Evolutionary conservation across 2,797 vertebrate genomes (phyloP).

Genomic region (Lepus townsendii): DNA sequence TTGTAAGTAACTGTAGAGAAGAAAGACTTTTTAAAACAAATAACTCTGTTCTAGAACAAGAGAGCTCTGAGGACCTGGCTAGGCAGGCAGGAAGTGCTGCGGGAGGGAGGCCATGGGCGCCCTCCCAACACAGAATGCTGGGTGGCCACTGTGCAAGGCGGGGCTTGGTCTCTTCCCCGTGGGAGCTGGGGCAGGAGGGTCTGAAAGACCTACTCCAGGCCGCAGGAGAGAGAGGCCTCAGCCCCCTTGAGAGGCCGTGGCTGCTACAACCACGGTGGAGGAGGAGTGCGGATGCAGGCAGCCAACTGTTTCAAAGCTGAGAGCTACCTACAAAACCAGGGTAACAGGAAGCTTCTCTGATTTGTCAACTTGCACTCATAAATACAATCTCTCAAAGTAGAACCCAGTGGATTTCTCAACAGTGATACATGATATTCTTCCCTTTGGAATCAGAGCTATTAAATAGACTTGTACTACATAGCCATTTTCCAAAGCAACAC

Average conservation of each 20-base stretch:
- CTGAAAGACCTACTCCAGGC: background rate
- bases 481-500: conserved; percentile 84
- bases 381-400: conserved; percentile 72
- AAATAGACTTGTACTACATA: conserved; percentile 79
- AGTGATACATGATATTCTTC: conserved; percentile 39
- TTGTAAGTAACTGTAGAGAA: conserved; percentile 73
- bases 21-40: conserved; percentile 83
- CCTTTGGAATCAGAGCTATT: conserved; percentile 22
- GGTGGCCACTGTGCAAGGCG: too few relatives aligned
- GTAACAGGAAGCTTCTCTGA: conserved; percentile 8
- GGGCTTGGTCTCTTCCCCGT: too few relatives aligned
- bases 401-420: conserved; percentile 60
- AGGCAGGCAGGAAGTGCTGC: conserved; percentile 77
- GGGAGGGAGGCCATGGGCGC: background rate
- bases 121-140: background rate
- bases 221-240: background rate
- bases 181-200: background rate
- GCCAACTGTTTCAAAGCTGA: background rate
- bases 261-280: background rate
- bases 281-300: background rate
- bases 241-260: background rate
- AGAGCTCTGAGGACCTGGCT: conserved; percentile 75
- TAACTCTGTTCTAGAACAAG: conserved; percentile 84
- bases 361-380: conserved; percentile 78
- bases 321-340: background rate